phyloP scores from a whole-genome alignment of 2,113 vertebrate species.

The Solenodon paradoxus region DNA sequence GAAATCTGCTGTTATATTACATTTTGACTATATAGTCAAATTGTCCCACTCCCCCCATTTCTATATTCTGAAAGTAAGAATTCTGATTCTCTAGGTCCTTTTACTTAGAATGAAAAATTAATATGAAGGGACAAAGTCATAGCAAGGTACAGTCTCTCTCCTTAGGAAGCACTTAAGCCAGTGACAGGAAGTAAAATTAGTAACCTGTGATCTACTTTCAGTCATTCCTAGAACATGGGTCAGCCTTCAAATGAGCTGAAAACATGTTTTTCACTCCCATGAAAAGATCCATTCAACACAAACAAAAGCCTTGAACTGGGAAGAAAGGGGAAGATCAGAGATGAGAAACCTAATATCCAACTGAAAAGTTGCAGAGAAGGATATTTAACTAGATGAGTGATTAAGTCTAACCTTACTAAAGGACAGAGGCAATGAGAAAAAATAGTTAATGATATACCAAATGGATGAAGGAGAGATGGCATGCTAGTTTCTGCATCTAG shows the following conservation, averaged over 20 bases:
- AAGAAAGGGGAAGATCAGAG: background rate
- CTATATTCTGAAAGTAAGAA: background rate
- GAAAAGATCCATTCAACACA: constrained; percentile 2
- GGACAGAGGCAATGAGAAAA: background rate
- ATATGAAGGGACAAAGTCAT: background rate
- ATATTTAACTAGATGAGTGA: background rate
- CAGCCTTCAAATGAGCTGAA: background rate
- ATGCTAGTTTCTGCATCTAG: background rate
- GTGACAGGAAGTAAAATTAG: background rate
- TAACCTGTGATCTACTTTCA: background rate
- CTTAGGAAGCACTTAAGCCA: background rate
- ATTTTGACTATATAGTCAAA: background rate
- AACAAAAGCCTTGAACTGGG: background rate
- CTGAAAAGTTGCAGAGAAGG: constrained; percentile 18
- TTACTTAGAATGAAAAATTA: background rate
- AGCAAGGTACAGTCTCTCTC: background rate
- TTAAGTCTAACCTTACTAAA: background rate
- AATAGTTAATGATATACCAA: background rate
- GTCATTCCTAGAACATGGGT: background rate
- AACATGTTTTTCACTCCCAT: background rate
- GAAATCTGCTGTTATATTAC: background rate
- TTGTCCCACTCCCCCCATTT: background rate
- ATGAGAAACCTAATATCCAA: background rate
- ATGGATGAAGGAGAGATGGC: background rate
- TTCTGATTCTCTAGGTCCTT: background rate